Conservation (phyloP, 2,113 vertebrate species). For the Polypterus bichir region DNA sequence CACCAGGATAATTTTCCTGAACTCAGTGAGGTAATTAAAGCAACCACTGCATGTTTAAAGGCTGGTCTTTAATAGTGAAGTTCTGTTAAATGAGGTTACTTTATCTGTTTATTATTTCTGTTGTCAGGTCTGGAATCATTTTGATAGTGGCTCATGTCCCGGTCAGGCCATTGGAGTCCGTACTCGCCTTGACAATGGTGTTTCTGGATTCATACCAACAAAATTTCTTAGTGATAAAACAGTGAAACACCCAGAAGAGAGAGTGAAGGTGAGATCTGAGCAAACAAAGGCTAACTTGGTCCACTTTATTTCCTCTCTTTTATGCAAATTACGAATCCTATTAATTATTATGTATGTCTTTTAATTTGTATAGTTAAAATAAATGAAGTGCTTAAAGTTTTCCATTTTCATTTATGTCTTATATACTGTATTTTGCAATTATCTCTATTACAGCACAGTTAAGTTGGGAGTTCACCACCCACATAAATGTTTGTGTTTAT, state of each 20-base stretch:
- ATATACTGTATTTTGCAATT: too few relatives aligned
- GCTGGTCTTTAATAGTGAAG: background rate
- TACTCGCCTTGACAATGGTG: slow-evolving; percentile 82
- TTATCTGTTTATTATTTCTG: background rate
- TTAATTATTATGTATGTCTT: too few relatives aligned
- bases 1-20: slow-evolving; percentile 97
- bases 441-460: too few relatives aligned
- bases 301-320: too few relatives aligned
- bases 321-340: too few relatives aligned
- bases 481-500: too few relatives aligned
- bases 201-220: slow-evolving; percentile 92
- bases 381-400: too few relatives aligned
- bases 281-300: background rate
- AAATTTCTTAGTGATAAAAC: slow-evolving; percentile 96
- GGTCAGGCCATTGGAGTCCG: slow-evolving; percentile 95
- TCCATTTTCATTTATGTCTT: too few relatives aligned
- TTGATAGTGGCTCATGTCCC: slow-evolving; percentile 94
- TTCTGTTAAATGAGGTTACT: background rate
- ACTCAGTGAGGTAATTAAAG: slow-evolving; percentile 73
- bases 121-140: slow-evolving; percentile 93
- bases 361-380: too few relatives aligned
- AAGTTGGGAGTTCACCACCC: too few relatives aligned
- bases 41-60: slow-evolving; percentile 5
- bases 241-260: slow-evolving; percentile 91
- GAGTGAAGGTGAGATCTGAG: slow-evolving; percentile 72